phyloP scores from a whole-genome alignment of 2,113 vertebrate species.

The Pollimyrus isidori region DNA sequence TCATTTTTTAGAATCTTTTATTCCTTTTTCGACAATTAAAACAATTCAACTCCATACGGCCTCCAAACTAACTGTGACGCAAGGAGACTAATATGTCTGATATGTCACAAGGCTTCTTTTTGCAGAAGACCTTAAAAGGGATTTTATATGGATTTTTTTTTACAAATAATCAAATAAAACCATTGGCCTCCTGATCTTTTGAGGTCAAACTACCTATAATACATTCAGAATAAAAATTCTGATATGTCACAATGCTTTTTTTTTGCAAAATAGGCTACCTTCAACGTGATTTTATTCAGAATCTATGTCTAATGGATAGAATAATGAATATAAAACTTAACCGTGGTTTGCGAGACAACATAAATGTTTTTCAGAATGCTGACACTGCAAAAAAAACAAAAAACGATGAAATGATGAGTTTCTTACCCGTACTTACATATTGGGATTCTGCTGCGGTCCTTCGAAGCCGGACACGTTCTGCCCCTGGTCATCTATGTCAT shows the following conservation, averaged over 20 bases:
- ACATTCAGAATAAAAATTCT: not conserved
- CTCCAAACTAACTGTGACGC: not conserved
- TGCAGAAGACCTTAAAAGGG: not conserved
- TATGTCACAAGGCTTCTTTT: not conserved
- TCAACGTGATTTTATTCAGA: not conserved
- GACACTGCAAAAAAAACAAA: not conserved
- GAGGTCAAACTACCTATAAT: not conserved
- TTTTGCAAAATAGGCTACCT: not conserved
- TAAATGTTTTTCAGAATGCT: not conserved
- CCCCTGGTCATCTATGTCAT: slow-evolving; percentile 63
- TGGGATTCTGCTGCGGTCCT: slow-evolving; percentile 23
- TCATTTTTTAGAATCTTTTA: not conserved
- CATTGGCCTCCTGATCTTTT: not conserved
- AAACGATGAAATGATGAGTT: not conserved
- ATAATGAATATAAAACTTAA: not conserved
- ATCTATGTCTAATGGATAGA: not conserved
- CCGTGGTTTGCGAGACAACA: not conserved
- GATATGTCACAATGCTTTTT: not conserved
- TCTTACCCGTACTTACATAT: slow-evolving; percentile 33
- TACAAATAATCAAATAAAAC: not conserved
- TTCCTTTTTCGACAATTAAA: not conserved
- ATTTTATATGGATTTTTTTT: not conserved
- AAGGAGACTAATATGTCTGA: not conserved
- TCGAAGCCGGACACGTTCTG: slow-evolving; percentile 40
- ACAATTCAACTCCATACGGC: not conserved